Conservation (phyloP, 2,797 vertebrate genomes). For the Pygocentrus nattereri region DNA sequence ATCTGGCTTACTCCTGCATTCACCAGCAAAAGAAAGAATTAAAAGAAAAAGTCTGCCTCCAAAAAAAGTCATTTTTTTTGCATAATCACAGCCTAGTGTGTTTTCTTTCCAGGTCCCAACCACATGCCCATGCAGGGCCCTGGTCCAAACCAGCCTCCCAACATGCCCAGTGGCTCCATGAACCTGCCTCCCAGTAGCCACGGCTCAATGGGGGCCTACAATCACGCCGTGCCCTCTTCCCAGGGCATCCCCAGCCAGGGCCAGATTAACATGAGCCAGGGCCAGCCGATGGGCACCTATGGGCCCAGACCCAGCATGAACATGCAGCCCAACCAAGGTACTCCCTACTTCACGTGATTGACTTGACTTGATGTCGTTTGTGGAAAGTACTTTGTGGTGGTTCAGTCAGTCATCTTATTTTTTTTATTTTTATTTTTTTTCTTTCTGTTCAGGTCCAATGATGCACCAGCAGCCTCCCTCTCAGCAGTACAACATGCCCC, state of each 20-base stretch:
- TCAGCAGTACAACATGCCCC: slow-evolving; percentile 96
- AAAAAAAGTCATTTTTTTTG: not conserved
- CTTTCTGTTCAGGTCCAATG: slow-evolving; percentile 86
- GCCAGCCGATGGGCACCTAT: slow-evolving; percentile 95
- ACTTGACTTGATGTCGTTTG: not conserved
- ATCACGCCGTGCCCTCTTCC: slow-evolving; percentile 92
- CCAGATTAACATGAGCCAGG: slow-evolving; percentile 97
- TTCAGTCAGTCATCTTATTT: not conserved
- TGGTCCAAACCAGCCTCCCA: slow-evolving; percentile 93
- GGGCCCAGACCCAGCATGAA: slow-evolving; percentile 97
- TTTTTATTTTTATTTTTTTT: not conserved
- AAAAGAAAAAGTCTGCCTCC: no score
- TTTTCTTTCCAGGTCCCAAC: slow-evolving; percentile 86
- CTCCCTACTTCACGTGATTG: not conserved
- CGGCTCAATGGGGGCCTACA: slow-evolving; percentile 95
- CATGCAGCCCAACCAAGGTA: slow-evolving; percentile 97
- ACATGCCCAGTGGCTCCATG: slow-evolving; percentile 92
- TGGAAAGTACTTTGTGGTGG: no score
- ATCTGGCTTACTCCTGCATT: no score
- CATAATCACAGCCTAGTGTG: not conserved
- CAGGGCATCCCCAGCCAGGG: slow-evolving; percentile 94
- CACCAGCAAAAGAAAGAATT: no score
- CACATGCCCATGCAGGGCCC: slow-evolving; percentile 99
- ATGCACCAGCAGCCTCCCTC: slow-evolving; percentile 98
- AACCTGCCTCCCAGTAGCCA: slow-evolving; percentile 96